Evolutionary conservation across 2,797 vertebrate genomes (phyloP).

Genomic region (Aldrovandia affinis): DNA sequence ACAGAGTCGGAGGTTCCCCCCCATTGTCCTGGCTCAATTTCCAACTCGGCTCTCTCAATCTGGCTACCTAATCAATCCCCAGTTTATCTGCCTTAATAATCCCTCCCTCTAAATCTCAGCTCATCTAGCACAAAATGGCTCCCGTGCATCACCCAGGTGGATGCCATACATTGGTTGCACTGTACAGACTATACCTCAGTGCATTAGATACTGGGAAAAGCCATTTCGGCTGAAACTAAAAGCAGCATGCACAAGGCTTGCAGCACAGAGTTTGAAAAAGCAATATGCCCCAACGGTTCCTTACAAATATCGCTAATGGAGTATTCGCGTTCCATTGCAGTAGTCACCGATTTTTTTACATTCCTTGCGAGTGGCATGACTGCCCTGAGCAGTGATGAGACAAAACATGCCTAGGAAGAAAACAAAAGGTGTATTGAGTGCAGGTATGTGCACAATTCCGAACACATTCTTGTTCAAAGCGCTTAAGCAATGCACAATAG

Average conservation of each 20-base stretch:
- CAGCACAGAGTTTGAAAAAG: neutral
- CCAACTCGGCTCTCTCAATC: too few species aligned
- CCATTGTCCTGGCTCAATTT: too few species aligned
- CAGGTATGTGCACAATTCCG: neutral
- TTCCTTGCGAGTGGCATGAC: neutral
- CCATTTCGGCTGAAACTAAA: neutral
- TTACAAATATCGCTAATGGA: neutral
- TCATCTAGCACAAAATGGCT: too few species aligned
- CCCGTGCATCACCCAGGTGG: neutral
- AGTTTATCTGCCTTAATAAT: too few species aligned
- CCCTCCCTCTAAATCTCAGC: too few species aligned
- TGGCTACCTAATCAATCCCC: too few species aligned
- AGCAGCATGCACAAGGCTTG: neutral
- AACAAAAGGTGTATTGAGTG: slow-evolving; percentile 2
- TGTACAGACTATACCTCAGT: too few species aligned
- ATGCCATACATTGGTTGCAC: too few species aligned
- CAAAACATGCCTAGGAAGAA: neutral
- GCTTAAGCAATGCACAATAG: neutral
- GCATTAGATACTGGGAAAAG: neutral
- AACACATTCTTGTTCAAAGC: neutral
- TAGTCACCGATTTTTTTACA: neutral
- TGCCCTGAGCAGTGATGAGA: neutral
- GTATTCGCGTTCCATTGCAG: neutral
- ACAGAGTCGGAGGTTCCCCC: too few species aligned
- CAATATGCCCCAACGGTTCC: neutral